Evolutionary conservation across 2,888 invertebrate genomes (phyloP), one percentile per base, ranked within the genome.

Genomic region (Microctonus aethiopoides): DNA sequence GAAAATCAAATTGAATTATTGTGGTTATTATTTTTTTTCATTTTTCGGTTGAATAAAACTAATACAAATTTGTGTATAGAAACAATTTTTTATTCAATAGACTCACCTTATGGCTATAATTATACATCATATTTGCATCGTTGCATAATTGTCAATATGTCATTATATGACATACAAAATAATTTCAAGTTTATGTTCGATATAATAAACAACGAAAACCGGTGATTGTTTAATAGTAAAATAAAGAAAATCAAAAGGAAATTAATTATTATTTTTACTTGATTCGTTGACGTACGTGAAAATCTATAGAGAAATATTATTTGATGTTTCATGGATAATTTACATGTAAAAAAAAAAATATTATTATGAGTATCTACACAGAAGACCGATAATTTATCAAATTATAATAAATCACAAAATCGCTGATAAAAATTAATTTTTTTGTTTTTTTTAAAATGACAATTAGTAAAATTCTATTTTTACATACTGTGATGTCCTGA

Each of bases 71-170:
- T 57, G 63, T 75, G 74, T 69, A 72, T 79, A 80, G 76, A 79
- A 80, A 79, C 76, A 54, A 73, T 75, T 74, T 75, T 79, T 80
- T 79, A 80, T 80, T 80, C 67, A 77, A 76, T 76, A 72, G 66
- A 75, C 72, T 71, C 74, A 72, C 73, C 72, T 79, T 78, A 79
- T 72, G 71, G 72, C 77, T 80, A 79, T 46, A 46, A 46, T 46
- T 46, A 46, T 68, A 76, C 74, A 76, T 78, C 76, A 79, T 76
- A 77, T 75, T 79, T 72, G 75, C 75, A 77, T 77, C 76, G 74
- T 78, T 78, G 76, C 75, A 78, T 73, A 74, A 76, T 73, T 76
- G 68, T 75, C 70, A 72, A 76, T 77, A 75, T 72, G 73, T 75
- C 76, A 79, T 76, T 76, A 75, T 75, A 79, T 77, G 78, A 68